Evolutionary conservation across 2,113 vertebrate genomes (phyloP), one percentile per base, ranked within the genome.

Genomic region (Muntiacus muntjak): DNA sequence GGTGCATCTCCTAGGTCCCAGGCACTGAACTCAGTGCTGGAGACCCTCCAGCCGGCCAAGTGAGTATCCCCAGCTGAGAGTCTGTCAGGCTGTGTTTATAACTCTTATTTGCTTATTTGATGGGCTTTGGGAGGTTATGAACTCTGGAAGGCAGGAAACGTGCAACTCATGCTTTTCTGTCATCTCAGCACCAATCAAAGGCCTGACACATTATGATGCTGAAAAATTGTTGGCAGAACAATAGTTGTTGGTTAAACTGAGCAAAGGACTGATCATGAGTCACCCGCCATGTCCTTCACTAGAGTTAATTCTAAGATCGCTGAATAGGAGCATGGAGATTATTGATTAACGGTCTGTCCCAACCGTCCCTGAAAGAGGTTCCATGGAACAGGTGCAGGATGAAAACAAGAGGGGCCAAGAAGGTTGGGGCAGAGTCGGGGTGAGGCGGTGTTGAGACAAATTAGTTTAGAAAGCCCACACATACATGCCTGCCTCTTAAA

Each of bases 91-190:
- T 95, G 54, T 4, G 50, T 45, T 45, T 36, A 19, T 33, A 71
- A 55, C 57, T 76, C 33, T n/a, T 62, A 57, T 57, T 64, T 94
- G 55, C 43, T 97, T 76, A 30, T 81, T 79, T 50, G 52, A 67
- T 8, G 9, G 9, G 28, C 33, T 36, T 83, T 26, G 30, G 55
- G 50, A 82, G n/a, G 23, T 79, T 74, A 21, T 47, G 43, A 62
- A 88, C 60, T 50, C 30, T 2, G 2, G 43, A 91, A n/a, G 74
- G 33, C 62, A 91, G 82, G 76, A 89, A 84, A 88, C 52, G 86
- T 58, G 26, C 30, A 84, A 54, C 30, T 33, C 60, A 21, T 10
- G 10, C 25, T 90, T 89, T 83, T 67, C 47, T 50, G 25, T 43
- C 74, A 54, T 62, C 36, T n/a, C 50, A 36, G 47, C 28, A 36